Conservation (phyloP, 2,113 vertebrate genomes). For the Plecotus auritus region DNA sequence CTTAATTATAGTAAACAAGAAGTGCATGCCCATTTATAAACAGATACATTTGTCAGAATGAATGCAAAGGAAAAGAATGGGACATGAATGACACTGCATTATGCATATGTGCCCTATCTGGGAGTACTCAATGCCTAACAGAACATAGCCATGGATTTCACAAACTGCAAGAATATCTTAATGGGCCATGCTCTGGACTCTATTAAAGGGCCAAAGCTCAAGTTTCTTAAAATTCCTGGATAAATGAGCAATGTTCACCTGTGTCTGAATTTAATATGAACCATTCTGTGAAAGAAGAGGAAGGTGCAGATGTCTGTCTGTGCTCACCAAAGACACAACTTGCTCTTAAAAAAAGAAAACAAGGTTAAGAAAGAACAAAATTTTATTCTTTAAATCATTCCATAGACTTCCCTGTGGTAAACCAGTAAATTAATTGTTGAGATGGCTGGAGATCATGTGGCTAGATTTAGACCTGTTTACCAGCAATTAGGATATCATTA, state of each 20-base stretch:
- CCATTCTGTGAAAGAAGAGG: conserved; percentile 69
- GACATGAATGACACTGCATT: not conserved
- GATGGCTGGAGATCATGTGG: conserved; percentile 65
- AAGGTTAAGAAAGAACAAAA: conserved; percentile 47
- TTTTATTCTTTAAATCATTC: conserved; percentile 72
- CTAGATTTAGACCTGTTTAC: conserved; percentile 68
- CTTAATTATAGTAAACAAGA: not conserved
- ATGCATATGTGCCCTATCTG: not conserved
- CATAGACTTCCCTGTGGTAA: conserved; percentile 70
- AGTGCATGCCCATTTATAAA: not conserved
- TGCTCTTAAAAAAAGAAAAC: conserved; percentile 62
- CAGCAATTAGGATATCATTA: conserved; percentile 64
- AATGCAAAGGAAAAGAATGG: not conserved
- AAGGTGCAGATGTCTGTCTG: conserved; percentile 61
- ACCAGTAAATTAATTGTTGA: conserved; percentile 75
- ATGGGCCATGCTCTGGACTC: conserved; percentile 52
- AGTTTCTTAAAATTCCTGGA: conserved; percentile 58
- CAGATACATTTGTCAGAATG: not conserved
- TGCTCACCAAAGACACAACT: conserved; percentile 58
- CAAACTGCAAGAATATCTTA: conserved; percentile 35
- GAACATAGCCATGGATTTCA: conserved; percentile 33
- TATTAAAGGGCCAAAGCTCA: conserved; percentile 65
- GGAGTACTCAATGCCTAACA: not conserved
- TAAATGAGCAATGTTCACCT: conserved; percentile 70
- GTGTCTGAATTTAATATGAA: conserved; percentile 71